phyloP scores from a whole-genome alignment of 2,113 vertebrate species.

The Ictidomys tridecemlineatus region DNA sequence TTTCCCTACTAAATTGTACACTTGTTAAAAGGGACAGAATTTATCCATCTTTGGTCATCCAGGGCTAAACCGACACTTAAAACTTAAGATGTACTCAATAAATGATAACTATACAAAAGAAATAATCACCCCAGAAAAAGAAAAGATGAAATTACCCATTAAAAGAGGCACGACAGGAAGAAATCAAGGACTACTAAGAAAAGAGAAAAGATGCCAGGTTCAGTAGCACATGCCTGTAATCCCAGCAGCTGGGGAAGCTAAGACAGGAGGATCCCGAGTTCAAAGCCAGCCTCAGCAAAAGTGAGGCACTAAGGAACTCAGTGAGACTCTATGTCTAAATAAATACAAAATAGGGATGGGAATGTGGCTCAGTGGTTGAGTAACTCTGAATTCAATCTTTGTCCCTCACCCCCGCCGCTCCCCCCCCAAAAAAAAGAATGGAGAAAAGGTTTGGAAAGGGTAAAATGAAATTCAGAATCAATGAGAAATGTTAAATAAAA shows the following conservation, averaged over 20 bases:
- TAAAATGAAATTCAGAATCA: not conserved
- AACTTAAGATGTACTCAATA: conserved; percentile 29
- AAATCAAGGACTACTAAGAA: not conserved
- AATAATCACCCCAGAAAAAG: not conserved
- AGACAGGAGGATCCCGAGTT: no score
- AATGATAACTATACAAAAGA: not conserved
- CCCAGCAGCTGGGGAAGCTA: no score
- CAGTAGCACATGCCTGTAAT: no score
- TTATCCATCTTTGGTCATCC: not conserved
- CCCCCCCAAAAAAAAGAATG: not conserved
- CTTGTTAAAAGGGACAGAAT: not conserved
- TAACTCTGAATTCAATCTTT: no score
- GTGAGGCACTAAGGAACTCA: no score
- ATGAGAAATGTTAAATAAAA: not conserved
- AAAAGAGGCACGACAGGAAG: not conserved
- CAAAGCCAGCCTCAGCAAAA: no score
- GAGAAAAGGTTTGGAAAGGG: not conserved
- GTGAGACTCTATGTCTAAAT: no score
- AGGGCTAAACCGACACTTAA: not conserved
- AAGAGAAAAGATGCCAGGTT: not conserved
- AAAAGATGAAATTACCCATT: not conserved
- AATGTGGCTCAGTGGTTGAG: no score
- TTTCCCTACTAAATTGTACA: not conserved
- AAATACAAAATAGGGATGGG: no score
- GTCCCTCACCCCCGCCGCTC: no score